phyloP scores from a whole-genome alignment of 2,888 invertebrate genomes.

The Eledone cirrhosa region DNA sequence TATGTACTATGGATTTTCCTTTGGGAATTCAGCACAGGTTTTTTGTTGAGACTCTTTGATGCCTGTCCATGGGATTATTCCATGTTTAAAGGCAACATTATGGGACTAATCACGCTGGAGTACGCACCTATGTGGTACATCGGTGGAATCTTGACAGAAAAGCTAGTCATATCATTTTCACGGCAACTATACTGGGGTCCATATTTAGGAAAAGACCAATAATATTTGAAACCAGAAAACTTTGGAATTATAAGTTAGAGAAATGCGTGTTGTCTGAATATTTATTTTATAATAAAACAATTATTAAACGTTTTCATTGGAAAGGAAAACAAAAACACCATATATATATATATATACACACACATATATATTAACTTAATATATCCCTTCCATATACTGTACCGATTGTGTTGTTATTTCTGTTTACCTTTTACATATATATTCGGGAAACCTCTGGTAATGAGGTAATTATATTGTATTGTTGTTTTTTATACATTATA shows the following conservation, averaged over 20 bases:
- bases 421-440: too few species aligned
- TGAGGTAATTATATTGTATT: too few species aligned
- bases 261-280: too few species aligned
- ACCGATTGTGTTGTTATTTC: too few species aligned
- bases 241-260: too few species aligned
- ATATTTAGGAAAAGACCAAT: not conserved
- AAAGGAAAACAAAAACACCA: not conserved
- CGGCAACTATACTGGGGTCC: constrained; percentile 55
- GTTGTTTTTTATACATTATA: too few species aligned
- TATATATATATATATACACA: too few species aligned
- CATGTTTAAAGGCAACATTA: constrained; percentile 68
- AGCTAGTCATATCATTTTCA: constrained; percentile 52
- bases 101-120: constrained; percentile 69
- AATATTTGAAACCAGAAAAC: too few species aligned
- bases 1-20: constrained; percentile 68
- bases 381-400: too few species aligned
- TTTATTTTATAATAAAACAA: too few species aligned
- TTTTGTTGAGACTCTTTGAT: constrained; percentile 66
- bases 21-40: constrained; percentile 70
- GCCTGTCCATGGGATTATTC: constrained; percentile 71
- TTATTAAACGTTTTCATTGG: not conserved
- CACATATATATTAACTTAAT: not conserved
- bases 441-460: too few species aligned
- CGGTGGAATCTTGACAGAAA: constrained; percentile 54
- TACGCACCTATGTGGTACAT: constrained; percentile 70